These are phyloP conservation scores for Chironomus striatipennis DNA, from an alignment of 1,140 invertebrate species.

Conservation along the genomic window DNA sequence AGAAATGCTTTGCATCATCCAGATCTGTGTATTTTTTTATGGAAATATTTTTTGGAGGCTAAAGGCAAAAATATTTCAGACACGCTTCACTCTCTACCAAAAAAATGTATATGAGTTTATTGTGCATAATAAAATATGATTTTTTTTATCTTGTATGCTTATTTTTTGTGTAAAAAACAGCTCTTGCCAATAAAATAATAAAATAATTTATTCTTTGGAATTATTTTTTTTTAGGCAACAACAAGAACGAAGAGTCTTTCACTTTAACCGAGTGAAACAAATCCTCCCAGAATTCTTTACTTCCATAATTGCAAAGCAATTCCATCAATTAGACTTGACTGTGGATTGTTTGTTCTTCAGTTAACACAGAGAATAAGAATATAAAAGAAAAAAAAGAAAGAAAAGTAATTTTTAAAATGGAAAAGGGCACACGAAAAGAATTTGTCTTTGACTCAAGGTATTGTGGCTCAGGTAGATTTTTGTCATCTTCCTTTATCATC, in stretches of 20 bases:
- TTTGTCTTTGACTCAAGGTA: neutral
- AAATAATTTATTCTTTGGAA: constrained; percentile 17
- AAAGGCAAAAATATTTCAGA: too few species aligned
- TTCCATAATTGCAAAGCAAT: neutral
- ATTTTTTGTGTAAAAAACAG: neutral
- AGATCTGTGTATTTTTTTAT: too few species aligned
- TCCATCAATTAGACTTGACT: neutral
- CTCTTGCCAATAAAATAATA: neutral
- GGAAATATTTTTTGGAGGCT: too few species aligned
- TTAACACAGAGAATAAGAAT: too few species aligned
- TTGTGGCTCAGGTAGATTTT: neutral
- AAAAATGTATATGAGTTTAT: too few species aligned
- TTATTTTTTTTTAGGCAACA: neutral
- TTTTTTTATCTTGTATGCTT: too few species aligned
- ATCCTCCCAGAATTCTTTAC: neutral
- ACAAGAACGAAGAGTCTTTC: too few species aligned
- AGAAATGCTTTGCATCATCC: too few species aligned
- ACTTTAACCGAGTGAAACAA: neutral
- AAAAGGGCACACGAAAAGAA: constrained; percentile 7
- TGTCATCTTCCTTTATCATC: neutral
- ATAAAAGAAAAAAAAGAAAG: too few species aligned
- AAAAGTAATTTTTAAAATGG: too few species aligned
- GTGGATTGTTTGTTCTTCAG: neutral
- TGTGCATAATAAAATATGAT: too few species aligned
- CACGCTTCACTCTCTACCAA: too few species aligned